A percentile compares a stretch with the other conserved stretches of the same genome.
phyloP scores from a whole-genome alignment of 2,888 invertebrate species.

The Apotomis capreana region DNA sequence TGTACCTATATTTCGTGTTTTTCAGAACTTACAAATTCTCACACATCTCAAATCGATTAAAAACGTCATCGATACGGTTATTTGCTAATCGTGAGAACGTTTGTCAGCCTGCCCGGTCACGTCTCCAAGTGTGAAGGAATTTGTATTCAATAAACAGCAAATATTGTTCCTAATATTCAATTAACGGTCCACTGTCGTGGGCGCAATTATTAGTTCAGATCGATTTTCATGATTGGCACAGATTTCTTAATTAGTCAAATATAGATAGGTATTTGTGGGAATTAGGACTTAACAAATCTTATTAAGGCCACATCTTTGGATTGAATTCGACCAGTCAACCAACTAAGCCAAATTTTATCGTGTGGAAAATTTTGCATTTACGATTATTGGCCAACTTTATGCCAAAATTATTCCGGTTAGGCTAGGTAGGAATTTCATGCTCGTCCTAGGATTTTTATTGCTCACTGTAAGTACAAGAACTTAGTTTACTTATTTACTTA shows the following conservation, averaged over 20 bases:
- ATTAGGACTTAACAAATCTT: neutral
- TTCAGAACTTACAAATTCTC: conserved; percentile 19
- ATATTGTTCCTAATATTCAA: conserved; percentile 41
- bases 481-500: too few relatives aligned
- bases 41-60: conserved; percentile 37
- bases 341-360: too few relatives aligned
- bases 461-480: too few relatives aligned
- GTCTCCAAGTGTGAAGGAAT: conserved; percentile 45
- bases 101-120: conserved; percentile 41
- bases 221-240: conserved; percentile 26
- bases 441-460: too few relatives aligned
- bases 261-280: conserved; percentile 6
- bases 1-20: conserved; percentile 4
- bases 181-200: conserved; percentile 35
- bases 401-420: too few relatives aligned
- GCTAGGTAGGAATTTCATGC: too few relatives aligned
- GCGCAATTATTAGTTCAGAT: conserved; percentile 38
- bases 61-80: conserved; percentile 38
- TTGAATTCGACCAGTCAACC: too few relatives aligned
- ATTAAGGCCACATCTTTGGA: too few relatives aligned
- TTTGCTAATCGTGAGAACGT: conserved; percentile 44
- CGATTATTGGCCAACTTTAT: too few relatives aligned
- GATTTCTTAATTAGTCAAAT: conserved; percentile 14
- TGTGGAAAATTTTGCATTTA: too few relatives aligned
- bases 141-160: conserved; percentile 43